Evolutionary conservation across 2,113 vertebrate genomes (phyloP), one percentile per base, ranked within the genome.

Genomic region (Nettapus auritus): DNA sequence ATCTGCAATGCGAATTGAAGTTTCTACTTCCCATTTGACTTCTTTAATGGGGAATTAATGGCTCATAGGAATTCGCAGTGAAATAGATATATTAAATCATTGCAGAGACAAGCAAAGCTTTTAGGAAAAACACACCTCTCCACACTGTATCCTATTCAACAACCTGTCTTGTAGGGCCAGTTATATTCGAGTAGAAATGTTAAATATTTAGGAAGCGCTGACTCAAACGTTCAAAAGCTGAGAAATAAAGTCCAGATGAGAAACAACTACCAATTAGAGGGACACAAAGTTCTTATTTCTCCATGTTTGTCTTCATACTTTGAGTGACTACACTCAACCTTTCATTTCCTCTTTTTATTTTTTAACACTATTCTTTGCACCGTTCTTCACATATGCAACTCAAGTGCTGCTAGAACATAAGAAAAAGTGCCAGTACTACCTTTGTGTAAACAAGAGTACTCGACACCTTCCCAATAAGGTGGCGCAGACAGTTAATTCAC

Each of bases 321-420:
- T 52, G 80, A 57, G 15, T 36, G 4, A 70, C 19, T 31, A 7
- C 1, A 3, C 34, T 55, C 31, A 80, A 26, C 25, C 33, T 8
- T 15, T 25, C 23, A 21, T 11, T 53, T 62, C 34, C 0, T 0
- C 23, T n/a, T 14, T 28, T 63, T 40, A n/a, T 25, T 63, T 38
- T 40, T 40, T 26, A 8, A 15, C 60, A 38, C 22, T 34, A 29
- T 60, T 59, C 18, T 48, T 76, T 52, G 19, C n/a, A 64, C 7
- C 21, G 2, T 10, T 29, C 20, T 13, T n/a, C 50, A 40, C 25
- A 3, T 8, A 38, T 53, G 16, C 34, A 13, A 42, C 23, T 48
- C 3, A 0, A 16, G 5, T 6, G 29, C 55, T 63, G 33, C 20
- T 12, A 19, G 28, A 42, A 33, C 3, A 0, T 15, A 23, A 76